Evolutionary conservation across 2,113 vertebrate species (phyloP).

Genomic region (Oreamnos americanus): DNA sequence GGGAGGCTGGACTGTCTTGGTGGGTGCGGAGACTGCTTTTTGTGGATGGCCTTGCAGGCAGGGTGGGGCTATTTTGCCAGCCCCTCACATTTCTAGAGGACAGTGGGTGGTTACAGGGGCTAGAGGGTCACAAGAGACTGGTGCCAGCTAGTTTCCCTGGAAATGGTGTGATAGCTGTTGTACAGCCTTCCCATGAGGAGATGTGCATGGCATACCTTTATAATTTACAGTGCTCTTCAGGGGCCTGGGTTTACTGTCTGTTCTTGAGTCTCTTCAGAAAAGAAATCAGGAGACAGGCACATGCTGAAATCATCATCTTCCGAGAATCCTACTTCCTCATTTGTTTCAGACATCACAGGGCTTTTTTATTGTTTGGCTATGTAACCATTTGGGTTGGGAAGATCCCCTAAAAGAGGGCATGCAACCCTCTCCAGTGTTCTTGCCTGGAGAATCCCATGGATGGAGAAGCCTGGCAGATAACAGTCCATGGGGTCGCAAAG

Average conservation of each 20-base stretch:
- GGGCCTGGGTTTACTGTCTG: neutral
- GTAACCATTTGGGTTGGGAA: neutral
- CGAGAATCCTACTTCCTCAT: neutral
- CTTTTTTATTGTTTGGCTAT: neutral
- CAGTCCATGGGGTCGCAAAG: neutral
- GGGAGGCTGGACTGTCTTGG: neutral
- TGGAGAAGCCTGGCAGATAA: neutral
- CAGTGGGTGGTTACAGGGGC: neutral
- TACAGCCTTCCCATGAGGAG: neutral
- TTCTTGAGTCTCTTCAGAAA: neutral
- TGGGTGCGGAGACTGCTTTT: neutral
- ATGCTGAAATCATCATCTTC: neutral
- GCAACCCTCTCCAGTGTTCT: neutral
- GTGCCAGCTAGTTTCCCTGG: neutral
- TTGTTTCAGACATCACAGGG: neutral
- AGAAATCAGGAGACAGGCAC: neutral
- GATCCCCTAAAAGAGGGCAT: neutral
- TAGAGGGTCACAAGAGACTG: neutral
- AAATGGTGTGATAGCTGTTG: neutral
- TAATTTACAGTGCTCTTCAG: neutral
- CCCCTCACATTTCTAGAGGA: neutral
- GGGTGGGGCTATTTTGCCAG: neutral
- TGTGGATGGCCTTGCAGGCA: neutral
- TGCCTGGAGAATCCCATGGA: neutral
- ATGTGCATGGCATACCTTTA: neutral